phyloP scores from a whole-genome alignment of 2,888 invertebrate species.

The Drosophila pegasa region DNA sequence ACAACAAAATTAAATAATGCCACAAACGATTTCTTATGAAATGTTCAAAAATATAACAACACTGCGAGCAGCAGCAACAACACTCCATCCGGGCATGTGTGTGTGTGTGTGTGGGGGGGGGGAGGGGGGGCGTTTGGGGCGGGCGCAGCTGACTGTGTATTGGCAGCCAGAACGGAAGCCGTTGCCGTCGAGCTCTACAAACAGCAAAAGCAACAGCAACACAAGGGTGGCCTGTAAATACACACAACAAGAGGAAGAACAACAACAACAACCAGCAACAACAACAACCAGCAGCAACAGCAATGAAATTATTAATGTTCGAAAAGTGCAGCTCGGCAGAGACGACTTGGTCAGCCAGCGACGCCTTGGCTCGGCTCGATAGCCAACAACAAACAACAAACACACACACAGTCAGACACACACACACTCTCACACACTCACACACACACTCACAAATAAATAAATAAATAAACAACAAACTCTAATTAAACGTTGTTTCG shows the following conservation, averaged over 20 bases:
- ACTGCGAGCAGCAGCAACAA: conserved; percentile 25
- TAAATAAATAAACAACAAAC: conserved; percentile 75
- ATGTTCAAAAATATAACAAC: conserved; percentile 52
- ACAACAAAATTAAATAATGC: conserved; percentile 57
- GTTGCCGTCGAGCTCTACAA: conserved; percentile 44
- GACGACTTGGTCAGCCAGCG: conserved; percentile 39
- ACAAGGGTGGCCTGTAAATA: conserved; percentile 1
- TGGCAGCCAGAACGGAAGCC: conserved; percentile 63
- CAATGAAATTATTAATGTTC: conserved; percentile 76
- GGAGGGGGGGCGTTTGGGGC: neutral
- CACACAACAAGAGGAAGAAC: neutral
- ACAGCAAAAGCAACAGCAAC: conserved; percentile 34
- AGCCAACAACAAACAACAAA: conserved; percentile 18
- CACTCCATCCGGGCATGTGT: conserved; percentile 16
- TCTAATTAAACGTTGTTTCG: conserved; percentile 75
- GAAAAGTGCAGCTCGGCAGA: conserved; percentile 57
- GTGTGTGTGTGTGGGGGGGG: neutral
- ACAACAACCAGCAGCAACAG: conserved; percentile 27
- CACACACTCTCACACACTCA: conserved; percentile 18
- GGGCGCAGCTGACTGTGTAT: conserved; percentile 5
- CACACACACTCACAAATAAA: conserved; percentile 46
- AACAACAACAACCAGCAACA: conserved; percentile 3
- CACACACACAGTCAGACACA: conserved; percentile 18
- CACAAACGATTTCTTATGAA: conserved; percentile 63
- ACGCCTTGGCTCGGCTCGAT: conserved; percentile 23